Base-by-base conservation (phyloP, 2,113 vertebrate species). In the Aspiorhynchus laticeps region DNA sequence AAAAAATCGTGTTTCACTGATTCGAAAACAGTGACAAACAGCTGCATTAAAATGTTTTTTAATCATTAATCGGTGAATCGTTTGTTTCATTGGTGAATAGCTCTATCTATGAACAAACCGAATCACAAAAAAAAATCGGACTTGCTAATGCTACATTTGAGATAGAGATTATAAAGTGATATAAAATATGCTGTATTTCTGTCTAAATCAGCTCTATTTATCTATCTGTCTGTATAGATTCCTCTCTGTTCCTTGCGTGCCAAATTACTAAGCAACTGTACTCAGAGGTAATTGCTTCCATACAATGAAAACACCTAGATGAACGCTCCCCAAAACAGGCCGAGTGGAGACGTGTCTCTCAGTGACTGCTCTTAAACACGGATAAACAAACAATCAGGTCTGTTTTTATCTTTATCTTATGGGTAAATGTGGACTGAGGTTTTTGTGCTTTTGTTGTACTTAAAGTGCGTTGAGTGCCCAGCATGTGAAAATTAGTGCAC, bases 221-320 rank as follows among this genome's bases (percentile, higher is more conserved):
- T 71, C 10, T 12, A 7, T 15, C 10, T 24, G 5, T 61, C 24
- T 9, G 65, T 71, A 12, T 76, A 7, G 28, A 48, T 51, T 33
- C 17, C n/a, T 33, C 75, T 28, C 7, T 28, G 48, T 53, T 33
- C 26, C 76, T 51, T 33, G 28, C 4, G 4, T 78, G 76, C 26
- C 48, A 78, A 53, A 61, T 28, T 53, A 21, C 46, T 33, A 77
- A 86, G 48, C 71, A 85, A 61, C 86, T 85, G 74, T 83, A 87
- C 59, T 79, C 46, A 21, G 61, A 71, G 73, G 48, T 84, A 82
- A 88, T 88, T 88, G 67, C 59, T 85, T 87, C 87, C 89, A 59
- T 84, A 85, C 75, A 31, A 75, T 76, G 56, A 80, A 82, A 87
- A 87, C 78, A 87, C 61, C 65, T 77, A 4, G 7, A 41, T 78